Percentiles rank a stretch among this genome's conserved stretches.
phyloP scores from a whole-genome alignment of 1,140 invertebrate genomes.

The Antheraea pernyi region DNA sequence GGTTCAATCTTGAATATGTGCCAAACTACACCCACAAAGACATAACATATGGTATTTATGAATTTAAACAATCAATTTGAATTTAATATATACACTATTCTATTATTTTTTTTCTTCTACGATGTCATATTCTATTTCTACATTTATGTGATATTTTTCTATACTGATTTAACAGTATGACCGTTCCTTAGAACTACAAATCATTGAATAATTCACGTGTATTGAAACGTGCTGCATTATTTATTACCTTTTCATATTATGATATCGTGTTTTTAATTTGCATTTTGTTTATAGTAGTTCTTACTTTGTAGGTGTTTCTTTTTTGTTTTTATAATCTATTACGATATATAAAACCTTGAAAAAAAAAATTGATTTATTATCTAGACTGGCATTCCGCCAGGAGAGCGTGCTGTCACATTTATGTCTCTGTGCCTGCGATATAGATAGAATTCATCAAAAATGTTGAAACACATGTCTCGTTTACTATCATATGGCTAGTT shows the following conservation, averaged over 20 bases:
- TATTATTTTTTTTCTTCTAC: too few relatives aligned
- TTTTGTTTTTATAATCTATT: not conserved
- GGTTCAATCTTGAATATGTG: constrained; percentile 9
- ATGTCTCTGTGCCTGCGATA: not conserved
- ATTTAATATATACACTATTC: not conserved
- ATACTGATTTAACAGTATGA: not conserved
- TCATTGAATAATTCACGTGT: not conserved
- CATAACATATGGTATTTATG: constrained; percentile 9
- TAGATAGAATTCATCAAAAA: not conserved
- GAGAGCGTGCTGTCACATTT: not conserved
- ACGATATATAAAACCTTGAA: not conserved
- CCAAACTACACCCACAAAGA: constrained; percentile 3
- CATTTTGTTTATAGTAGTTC: not conserved
- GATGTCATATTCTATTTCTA: too few relatives aligned
- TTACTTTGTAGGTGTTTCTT: not conserved
- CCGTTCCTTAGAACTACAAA: not conserved
- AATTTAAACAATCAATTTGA: not conserved
- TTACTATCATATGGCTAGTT: not conserved
- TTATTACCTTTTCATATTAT: not conserved
- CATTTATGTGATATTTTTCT: too few relatives aligned
- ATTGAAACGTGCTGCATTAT: not conserved
- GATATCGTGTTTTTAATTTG: not conserved
- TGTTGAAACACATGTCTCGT: not conserved
- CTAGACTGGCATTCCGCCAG: not conserved
- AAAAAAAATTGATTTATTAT: not conserved